phyloP scores from a whole-genome alignment of 1,140 invertebrate genomes.

The Paralvinella palmiformis region DNA sequence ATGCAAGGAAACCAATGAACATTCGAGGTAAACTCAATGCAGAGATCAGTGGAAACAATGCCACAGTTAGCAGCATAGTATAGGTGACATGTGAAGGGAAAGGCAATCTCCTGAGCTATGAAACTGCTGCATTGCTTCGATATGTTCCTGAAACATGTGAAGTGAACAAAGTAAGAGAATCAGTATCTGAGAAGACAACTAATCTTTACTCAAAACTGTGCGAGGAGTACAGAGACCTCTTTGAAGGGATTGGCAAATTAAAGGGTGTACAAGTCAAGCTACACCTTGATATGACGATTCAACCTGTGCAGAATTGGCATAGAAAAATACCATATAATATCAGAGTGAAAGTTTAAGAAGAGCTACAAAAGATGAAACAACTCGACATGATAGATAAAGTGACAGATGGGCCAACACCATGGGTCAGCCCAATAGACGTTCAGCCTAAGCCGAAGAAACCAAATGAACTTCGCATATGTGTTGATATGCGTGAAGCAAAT shows the following conservation, averaged over 20 bases:
- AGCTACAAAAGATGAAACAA: too few species aligned
- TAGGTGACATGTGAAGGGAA: not conserved
- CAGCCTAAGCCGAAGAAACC: slow-evolving; percentile 14
- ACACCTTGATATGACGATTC: not conserved
- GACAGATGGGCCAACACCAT: slow-evolving; percentile 22
- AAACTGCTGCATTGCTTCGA: not conserved
- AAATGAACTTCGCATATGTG: slow-evolving; percentile 18
- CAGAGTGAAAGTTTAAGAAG: too few species aligned
- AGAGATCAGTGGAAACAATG: too few species aligned
- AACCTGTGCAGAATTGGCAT: not conserved
- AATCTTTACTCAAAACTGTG: slow-evolving; percentile 6
- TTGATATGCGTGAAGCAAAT: slow-evolving; percentile 23
- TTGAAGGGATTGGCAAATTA: slow-evolving; percentile 8
- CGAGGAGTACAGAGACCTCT: slow-evolving; percentile 4
- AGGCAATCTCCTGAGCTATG: not conserved
- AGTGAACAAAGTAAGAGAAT: not conserved
- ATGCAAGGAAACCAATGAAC: too few species aligned
- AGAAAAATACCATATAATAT: slow-evolving; percentile 3
- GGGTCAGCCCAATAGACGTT: too few species aligned
- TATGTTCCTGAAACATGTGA: not conserved
- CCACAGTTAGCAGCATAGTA: not conserved
- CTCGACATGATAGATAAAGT: slow-evolving; percentile 21
- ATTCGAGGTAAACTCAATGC: too few species aligned
- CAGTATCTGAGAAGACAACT: not conserved
- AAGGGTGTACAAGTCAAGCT: slow-evolving; percentile 6